A percentile compares a stretch with the other conserved stretches of the same genome.
phyloP scores from a whole-genome alignment of 2,797 vertebrate genomes.

The Molothrus ater region DNA sequence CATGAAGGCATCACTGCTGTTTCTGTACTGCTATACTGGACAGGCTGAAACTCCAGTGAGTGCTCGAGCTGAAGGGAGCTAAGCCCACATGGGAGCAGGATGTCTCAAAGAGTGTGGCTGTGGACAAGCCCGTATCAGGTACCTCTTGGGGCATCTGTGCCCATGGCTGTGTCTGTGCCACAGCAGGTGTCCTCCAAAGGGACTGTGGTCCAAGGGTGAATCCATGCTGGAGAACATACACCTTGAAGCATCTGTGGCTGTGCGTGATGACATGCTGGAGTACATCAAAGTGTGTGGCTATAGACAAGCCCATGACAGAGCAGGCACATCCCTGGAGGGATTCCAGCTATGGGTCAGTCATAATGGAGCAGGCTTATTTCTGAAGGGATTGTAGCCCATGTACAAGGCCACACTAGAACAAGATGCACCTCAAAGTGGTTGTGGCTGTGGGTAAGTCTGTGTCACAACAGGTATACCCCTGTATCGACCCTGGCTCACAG shows the following conservation, averaged over 20 bases:
- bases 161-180: background rate
- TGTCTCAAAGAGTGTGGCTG: too few species aligned
- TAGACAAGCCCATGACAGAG: background rate
- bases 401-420: background rate
- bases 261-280: background rate
- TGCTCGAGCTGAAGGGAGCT: accelerated
- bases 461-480: background rate
- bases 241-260: background rate
- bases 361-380: background rate
- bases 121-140: background rate
- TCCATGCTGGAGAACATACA: accelerated
- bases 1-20: background rate
- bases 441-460: background rate
- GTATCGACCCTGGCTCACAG: background rate
- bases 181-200: background rate
- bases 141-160: accelerated
- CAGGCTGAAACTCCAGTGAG: background rate
- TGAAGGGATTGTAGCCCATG: background rate
- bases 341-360: background rate
- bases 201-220: background rate
- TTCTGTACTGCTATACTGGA: background rate
- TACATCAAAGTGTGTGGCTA: background rate
- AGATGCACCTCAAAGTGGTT: background rate
- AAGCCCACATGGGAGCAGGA: background rate
- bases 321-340: background rate